These are phyloP conservation scores for Drusus annulatus DNA, from an alignment of 1,140 invertebrate species.

Conservation along the genomic window DNA sequence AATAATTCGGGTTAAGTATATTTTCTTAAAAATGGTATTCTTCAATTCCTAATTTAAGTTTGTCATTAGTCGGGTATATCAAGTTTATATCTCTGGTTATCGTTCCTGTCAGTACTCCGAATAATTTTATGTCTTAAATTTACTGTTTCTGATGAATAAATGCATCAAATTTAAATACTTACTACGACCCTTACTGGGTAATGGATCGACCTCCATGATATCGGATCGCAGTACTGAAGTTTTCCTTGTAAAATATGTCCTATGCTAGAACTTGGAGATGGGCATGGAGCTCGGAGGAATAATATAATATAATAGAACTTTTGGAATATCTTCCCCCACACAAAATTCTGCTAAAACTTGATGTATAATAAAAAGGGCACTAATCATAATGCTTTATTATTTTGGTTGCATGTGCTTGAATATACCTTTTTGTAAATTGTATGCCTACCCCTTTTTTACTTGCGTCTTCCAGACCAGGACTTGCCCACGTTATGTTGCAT, in stretches of 20 bases:
- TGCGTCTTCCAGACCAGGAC: conserved; percentile 8
- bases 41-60: not conserved
- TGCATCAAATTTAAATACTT: not conserved
- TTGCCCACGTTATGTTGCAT: conserved; percentile 27
- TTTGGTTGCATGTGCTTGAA: not conserved
- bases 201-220: not conserved
- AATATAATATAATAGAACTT: conserved; percentile 15
- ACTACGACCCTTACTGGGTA: not conserved
- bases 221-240: conserved; percentile 4
- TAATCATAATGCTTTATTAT: not conserved
- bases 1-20: too few relatives aligned
- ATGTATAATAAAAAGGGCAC: not conserved
- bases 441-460: conserved; percentile 1
- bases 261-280: not conserved
- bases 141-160: not conserved
- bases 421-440: not conserved
- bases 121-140: too few relatives aligned
- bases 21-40: too few relatives aligned
- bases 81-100: too few relatives aligned
- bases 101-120: too few relatives aligned
- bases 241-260: not conserved
- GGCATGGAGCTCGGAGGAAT: not conserved
- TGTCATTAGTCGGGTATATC: not conserved
- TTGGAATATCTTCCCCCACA: not conserved
- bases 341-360: conserved; percentile 2